Evolutionary conservation across 2,888 invertebrate genomes (phyloP), one percentile per base, ranked within the genome.

Genomic region (Campoplex nolae): DNA sequence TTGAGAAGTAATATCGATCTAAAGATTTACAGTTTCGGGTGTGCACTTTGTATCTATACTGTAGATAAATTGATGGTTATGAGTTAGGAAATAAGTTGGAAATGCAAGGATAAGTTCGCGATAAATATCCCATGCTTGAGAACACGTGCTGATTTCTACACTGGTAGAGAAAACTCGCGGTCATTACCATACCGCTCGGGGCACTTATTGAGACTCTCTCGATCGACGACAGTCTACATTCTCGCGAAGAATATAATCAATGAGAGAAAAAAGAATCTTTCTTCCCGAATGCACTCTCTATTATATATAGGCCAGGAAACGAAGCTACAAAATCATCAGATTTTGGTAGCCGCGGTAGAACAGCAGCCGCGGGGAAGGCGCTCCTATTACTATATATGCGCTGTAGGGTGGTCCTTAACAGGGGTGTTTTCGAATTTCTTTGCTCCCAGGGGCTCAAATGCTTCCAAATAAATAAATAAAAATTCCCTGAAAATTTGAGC

Each of bases 151-250:
- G 56, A 48, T 62, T 54, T 65, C 51, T 68, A 35, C 4, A 45
- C 70, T 45, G 83, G 13, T 18, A 77, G 67, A 56, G 73, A 76
- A 84, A 78, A 81, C 67, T 54, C 73, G 80, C 51, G 56, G 79
- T 76, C 68, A 70, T 84, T 84, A 78, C 71, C 75, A 65, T 65
- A 13, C 16, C n/a, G 70, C 28, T 58, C 16, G 18, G 68, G 74
- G 18, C n/a, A 56, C 42, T 81, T 76, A 45, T 58, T 11, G 35
- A 32, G 54, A 54, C 32, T 80, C 51, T 84, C 58, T 32, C 23
- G 58, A 51, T 62, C 65, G 54, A 62, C 58, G 45, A 42, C 38
- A 80, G 75, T 84, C 75, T 86, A 79, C 18, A 42, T 28, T 75
- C 70, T 28, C 84, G 68, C 54, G 67, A 32, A 70, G 81, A 71